phyloP scores from a whole-genome alignment of 1,140 invertebrate species.

The Melipona quadrifasciata region DNA sequence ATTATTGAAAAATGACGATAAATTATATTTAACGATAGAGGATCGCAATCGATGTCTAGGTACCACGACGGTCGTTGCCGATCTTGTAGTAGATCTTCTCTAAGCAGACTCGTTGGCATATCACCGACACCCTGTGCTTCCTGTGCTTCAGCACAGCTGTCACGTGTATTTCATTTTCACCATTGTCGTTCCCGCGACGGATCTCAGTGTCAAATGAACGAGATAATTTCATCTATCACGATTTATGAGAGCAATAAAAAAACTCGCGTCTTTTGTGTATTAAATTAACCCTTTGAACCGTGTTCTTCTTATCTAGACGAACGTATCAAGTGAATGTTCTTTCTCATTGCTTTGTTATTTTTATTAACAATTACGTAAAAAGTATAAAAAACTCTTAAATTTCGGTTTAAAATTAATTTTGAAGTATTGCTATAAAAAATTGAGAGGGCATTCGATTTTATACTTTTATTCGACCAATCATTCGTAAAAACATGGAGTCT shows the following conservation, averaged over 20 bases:
- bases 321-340: not conserved
- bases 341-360: not conserved
- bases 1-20: not conserved
- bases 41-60: slow-evolving; percentile 1
- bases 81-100: slow-evolving; percentile 10
- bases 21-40: not conserved
- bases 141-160: slow-evolving; percentile 49
- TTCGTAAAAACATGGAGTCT: no score
- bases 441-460: no score
- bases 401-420: no score
- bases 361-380: not conserved
- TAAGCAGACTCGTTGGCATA: slow-evolving; percentile 15
- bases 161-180: slow-evolving; percentile 17
- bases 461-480: not conserved
- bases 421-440: no score
- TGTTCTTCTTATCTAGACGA: not conserved
- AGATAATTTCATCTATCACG: no score
- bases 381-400: no score
- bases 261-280: no score
- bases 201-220: no score
- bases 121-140: slow-evolving; percentile 43
- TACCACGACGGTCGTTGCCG: not conserved
- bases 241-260: not conserved
- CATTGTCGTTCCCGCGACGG: slow-evolving; percentile 3
- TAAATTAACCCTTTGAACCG: not conserved